Evolutionary conservation across 2,113 vertebrate genomes (phyloP).

Genomic region (Rhinichthys klamathensis): DNA sequence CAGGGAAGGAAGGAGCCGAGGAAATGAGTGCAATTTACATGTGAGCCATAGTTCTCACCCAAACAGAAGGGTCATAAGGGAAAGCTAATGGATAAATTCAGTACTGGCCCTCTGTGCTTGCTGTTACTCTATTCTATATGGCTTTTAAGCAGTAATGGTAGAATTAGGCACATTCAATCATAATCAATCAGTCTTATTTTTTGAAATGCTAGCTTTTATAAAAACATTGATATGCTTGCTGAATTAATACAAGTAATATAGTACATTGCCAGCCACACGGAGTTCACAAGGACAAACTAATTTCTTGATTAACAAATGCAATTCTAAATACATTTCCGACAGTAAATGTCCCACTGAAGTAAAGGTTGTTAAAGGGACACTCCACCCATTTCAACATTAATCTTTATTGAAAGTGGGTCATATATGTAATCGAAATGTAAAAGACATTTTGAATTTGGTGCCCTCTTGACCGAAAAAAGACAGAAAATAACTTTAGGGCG

Average conservation of each 20-base stretch:
- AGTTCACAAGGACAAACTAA: not conserved
- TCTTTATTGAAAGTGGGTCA: too few relatives aligned
- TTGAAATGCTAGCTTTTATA: not conserved
- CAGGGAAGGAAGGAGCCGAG: constrained; percentile 66
- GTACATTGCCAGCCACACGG: not conserved
- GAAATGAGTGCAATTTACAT: constrained; percentile 72
- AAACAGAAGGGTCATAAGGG: constrained; percentile 51
- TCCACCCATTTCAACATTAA: too few relatives aligned
- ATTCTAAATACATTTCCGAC: not conserved
- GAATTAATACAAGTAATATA: not conserved
- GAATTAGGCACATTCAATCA: not conserved
- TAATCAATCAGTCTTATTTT: not conserved
- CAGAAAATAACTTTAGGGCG: too few relatives aligned
- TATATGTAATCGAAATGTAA: too few relatives aligned
- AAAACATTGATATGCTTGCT: not conserved
- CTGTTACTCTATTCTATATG: constrained; percentile 42
- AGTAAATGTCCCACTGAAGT: not conserved
- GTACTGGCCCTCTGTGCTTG: constrained; percentile 61
- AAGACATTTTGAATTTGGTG: too few relatives aligned
- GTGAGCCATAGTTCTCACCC: constrained; percentile 49
- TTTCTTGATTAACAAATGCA: not conserved
- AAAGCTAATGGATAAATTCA: constrained; percentile 50
- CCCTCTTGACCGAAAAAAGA: too few relatives aligned
- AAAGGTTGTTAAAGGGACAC: constrained; percentile 8
- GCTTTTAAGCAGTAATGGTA: not conserved